phyloP scores from a whole-genome alignment of 1,140 invertebrate species.

The Mycetomoellerius zeteki region DNA sequence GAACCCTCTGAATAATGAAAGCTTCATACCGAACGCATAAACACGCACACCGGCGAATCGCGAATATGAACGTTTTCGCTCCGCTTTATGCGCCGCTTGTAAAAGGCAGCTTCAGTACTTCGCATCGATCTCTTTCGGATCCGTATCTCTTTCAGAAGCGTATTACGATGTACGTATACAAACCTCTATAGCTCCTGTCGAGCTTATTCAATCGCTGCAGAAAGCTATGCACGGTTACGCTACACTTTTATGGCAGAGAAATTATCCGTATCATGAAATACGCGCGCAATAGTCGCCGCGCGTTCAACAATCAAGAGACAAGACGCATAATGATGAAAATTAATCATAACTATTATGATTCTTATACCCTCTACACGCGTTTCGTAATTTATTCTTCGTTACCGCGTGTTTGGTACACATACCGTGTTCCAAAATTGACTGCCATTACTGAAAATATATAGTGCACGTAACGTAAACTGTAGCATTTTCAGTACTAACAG shows the following conservation, averaged over 20 bases:
- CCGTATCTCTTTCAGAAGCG: conserved; percentile 59
- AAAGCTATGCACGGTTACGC: conserved; percentile 25
- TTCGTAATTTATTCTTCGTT: neutral
- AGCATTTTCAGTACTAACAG: too few species aligned
- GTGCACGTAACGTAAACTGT: too few species aligned
- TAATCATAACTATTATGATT: neutral
- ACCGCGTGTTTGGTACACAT: neutral
- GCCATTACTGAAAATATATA: too few species aligned
- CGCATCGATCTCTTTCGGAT: conserved; percentile 70
- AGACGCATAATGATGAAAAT: conserved; percentile 4
- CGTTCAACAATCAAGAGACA: neutral
- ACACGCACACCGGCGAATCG: conserved; percentile 61
- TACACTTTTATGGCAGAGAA: neutral
- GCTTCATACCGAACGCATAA: conserved; percentile 72
- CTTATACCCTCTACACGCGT: neutral
- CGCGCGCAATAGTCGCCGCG: neutral
- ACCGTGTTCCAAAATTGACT: too few species aligned
- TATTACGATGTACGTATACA: conserved; percentile 26
- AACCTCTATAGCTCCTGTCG: conserved; percentile 13
- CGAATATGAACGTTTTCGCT: conserved; percentile 69
- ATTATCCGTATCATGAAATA: conserved; percentile 33
- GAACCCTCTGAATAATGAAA: conserved; percentile 71
- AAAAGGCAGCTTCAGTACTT: conserved; percentile 72
- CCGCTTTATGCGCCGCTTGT: conserved; percentile 68
- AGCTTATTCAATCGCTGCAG: conserved; percentile 39